Base-by-base conservation (phyloP, 2,888 invertebrate genomes). In the Leptogaster cylindrica region DNA sequence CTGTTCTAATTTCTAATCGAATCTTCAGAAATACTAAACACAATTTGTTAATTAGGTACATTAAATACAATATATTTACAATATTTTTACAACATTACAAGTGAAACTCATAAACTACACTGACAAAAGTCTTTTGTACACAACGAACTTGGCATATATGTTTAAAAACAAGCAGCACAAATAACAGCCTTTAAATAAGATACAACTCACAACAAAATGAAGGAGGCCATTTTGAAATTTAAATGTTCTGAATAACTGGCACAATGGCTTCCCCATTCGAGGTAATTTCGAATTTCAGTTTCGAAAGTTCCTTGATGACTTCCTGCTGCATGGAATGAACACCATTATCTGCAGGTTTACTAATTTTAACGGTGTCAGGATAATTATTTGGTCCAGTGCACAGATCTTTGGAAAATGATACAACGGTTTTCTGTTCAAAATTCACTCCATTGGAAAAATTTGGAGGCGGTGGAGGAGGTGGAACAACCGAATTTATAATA, bases 241-340 rank as follows among this genome's bases (percentile, higher is more conserved):
- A 55, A 10, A 23, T 1, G 14, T 66, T 33, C 16, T 75, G 71
- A 51, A 78, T 66, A 0, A 76, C 76, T 0, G 78, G 74, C 70
- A 80, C 77, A 67, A 77, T 75, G 36, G 78, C 73, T 50, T 77
- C 76, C 66, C 75, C 73, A 25, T 77, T 70, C 2, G 69, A 76
- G 44, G 77, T 75, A 63, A 80, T 80, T 50, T 80, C 78, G 69
- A 80, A 80, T 72, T 80, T 80, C 46, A 79, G 71, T 46, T 80
- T 77, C 8, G 75, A 68, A 72, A 80, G 69, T 33, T 77, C 77
- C 58, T 78, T 71, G 8, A 71, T 14, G 4, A 79, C 73, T 1
- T 68, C 71, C 23, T 78, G 74, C 3, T 33, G n/a, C n/a, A n/a
- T 55, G 2, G 25, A 36, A 5, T 12, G 27, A n/a, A 8, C 12